Percentiles rank a stretch among this genome's conserved stretches.
Conservation (phyloP, 1,140 invertebrate species). For the Artemia franciscana region DNA sequence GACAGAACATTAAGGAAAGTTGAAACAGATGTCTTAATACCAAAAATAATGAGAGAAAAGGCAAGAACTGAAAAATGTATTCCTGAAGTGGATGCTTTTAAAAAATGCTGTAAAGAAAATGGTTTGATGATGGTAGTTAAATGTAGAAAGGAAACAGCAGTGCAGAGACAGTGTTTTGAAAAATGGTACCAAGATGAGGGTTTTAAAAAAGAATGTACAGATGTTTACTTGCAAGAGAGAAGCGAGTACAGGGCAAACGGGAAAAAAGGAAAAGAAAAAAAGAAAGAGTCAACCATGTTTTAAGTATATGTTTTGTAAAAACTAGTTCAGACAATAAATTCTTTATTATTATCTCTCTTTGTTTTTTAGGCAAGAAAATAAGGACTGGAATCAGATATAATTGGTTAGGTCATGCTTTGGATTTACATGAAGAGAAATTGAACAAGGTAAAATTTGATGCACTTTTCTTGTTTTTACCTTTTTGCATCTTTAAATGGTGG, state of each 20-base stretch:
- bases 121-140: conserved; percentile 39
- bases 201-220: conserved; percentile 42
- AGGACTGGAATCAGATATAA: too few species aligned
- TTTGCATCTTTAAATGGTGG: too few species aligned
- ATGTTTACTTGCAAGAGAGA: conserved; percentile 56
- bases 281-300: conserved; percentile 13
- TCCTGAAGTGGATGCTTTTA: conserved; percentile 41
- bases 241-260: conserved; percentile 56
- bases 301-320: too few species aligned
- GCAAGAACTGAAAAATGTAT: conserved; percentile 48
- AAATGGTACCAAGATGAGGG: conserved; percentile 49
- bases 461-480: too few species aligned
- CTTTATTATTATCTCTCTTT: too few species aligned
- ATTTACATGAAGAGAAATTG: too few species aligned
- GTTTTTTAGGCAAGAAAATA: too few species aligned
- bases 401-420: too few species aligned
- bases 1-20: conserved; percentile 53
- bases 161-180: conserved; percentile 38
- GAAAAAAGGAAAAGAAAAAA: conserved; percentile 28
- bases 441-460: too few species aligned
- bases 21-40: conserved; percentile 57
- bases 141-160: conserved; percentile 42
- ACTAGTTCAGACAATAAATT: too few species aligned
- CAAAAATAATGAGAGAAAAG: conserved; percentile 55
- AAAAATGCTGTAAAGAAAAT: conserved; percentile 43